Evolutionary conservation across 2,888 invertebrate genomes (phyloP), one percentile per base, ranked within the genome.

Genomic region (Cantharis nigra): DNA sequence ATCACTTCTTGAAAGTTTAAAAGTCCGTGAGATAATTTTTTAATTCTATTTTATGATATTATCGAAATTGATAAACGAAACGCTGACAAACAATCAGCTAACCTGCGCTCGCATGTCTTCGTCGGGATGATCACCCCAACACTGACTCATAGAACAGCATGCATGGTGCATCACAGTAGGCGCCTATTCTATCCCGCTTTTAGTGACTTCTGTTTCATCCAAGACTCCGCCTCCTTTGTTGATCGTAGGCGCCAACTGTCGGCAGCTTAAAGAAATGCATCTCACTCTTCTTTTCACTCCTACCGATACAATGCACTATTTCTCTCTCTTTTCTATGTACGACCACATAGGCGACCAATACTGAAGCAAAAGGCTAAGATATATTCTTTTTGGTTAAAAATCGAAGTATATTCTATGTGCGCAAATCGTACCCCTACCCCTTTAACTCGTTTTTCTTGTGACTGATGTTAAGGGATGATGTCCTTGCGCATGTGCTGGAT

Each of bases 171-270:
- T 91, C 91, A 90, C 89, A 90, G 90, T 90, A 82, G 84, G 82
- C 83, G 82, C 83, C 80, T 78, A 81, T 82, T 83, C 85, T 82
- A 79, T 85, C 84, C 84, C 84, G 83, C 82, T 82, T 78, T 70
- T 75, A 78, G 81, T 83, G 84, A 83, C 84, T 85, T 83, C 84
- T 84, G 90, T 89, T 90, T 88, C 89, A 90, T 89, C 89, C 89
- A 89, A 89, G 89, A 90, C 92, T 90, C 91, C 92, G 91, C 92
- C 92, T 90, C 89, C 89, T 89, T 89, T 90, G 91, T 87, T 87
- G 88, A 86, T 85, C 84, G 83, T 83, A 84, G 88, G 86, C 87
- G 87, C 86, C 87, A 85, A 84, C 89, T 88, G 83, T 78, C 84
- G 86, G 83, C 78, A 77, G 76, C 79, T 77, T 76, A 72, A 69